A percentile compares a stretch with the other conserved stretches of the same genome.
Evolutionary conservation across 2,888 invertebrate genomes (phyloP).

Genomic region (Rutpela maculata): DNA sequence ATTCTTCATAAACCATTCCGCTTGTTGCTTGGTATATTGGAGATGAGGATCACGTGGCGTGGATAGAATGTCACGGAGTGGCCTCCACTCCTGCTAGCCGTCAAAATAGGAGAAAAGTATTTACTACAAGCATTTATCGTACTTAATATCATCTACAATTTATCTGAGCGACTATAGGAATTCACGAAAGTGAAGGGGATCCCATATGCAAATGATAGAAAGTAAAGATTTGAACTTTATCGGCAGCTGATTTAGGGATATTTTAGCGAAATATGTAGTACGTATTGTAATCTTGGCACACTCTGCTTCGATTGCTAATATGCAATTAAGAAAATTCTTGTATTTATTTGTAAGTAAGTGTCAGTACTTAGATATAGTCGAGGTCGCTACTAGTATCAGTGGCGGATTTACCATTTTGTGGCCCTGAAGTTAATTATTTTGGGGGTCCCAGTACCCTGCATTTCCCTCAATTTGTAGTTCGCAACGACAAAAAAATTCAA

Average conservation of each 20-base stretch:
- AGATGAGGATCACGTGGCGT: conserved; percentile 44
- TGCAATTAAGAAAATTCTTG: conserved; percentile 3
- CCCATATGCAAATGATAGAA: conserved; percentile 65
- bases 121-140: background rate
- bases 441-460: too few relatives aligned
- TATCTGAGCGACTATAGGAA: conserved; percentile 49
- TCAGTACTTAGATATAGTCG: background rate
- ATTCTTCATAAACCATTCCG: background rate
- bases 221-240: conserved; percentile 61
- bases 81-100: conserved; percentile 37
- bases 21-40: conserved; percentile 23
- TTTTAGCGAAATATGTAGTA: conserved; percentile 34
- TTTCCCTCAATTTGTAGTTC: too few relatives aligned
- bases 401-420: too few relatives aligned
- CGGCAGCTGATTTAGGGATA: conserved; percentile 55
- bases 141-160: background rate
- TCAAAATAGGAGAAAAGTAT: conserved; percentile 13
- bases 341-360: background rate
- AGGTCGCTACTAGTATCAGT: background rate
- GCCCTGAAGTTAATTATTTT: too few relatives aligned
- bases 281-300: conserved; percentile 2
- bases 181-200: conserved; percentile 63
- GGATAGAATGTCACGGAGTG: conserved; percentile 39
- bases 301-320: conserved; percentile 16
- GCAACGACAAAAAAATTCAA: too few relatives aligned